Base-by-base conservation (phyloP, 2,888 invertebrate species). In the Linnaemya tessellans region DNA sequence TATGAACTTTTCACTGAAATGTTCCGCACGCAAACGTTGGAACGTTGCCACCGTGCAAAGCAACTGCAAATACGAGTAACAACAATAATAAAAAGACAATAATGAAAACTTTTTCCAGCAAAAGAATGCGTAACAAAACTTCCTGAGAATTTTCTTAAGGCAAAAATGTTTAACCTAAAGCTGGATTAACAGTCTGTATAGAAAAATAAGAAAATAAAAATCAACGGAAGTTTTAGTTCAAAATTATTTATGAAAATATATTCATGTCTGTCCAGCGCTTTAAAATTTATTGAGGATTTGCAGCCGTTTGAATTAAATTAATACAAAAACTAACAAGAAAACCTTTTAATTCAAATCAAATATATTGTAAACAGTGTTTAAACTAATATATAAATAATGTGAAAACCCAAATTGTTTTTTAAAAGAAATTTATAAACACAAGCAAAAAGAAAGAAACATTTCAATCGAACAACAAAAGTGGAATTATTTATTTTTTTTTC, bases 11-110 rank as follows among this genome's bases (percentile, higher is more conserved):
- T 74, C 74, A 56, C 49, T 79, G 56, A 68, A 84, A 54, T 38
- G 75, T 78, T 77, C 15, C 74, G 65, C 85, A 85, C 82, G 85
- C 85, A 46, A 82, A 56, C 85, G 71, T 80, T 82, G 85, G 85
- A 82, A 85, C 80, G 79, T 82, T 75, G 54, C 67, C 71, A 38
- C 68, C 71, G 67, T 41, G 41, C 8, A 7, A 35, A 25, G 4
- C 25, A 56, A 58, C 5, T 13, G 3, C 30, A 30, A n/a, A n/a
- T n/a, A n/a, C n/a, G 7, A 38, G 9, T 41, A 56, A 71, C 56
- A 43, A 51, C n/a, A 11, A 22, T 7, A 54, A 4, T 15, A 38
- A 64, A n/a, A 35, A 58, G 38, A 71, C 54, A 74, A 51, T 56
- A 70, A 56, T 38, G 38, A 67, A 80, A 67, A 74, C 41, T 35